These are phyloP conservation scores for Procapra przewalskii DNA, from an alignment of 2,113 vertebrate genomes.

Conservation along the genomic window DNA sequence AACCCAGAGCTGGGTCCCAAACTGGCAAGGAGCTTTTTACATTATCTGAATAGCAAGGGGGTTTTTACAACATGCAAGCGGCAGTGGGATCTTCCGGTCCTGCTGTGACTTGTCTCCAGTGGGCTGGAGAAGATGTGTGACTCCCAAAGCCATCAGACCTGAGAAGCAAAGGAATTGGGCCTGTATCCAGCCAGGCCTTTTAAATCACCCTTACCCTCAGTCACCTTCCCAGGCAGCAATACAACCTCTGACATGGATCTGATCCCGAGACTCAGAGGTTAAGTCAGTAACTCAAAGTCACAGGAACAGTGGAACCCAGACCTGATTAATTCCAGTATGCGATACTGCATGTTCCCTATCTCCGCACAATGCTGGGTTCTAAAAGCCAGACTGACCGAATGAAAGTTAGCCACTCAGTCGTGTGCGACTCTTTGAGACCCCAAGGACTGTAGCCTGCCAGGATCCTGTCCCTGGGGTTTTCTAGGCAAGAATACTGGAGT, in stretches of 20 bases:
- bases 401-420: background rate
- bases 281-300: background rate
- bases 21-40: background rate
- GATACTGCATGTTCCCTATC: background rate
- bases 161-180: background rate
- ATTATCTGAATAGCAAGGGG: background rate
- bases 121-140: background rate
- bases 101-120: background rate
- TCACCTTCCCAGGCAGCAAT: background rate
- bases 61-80: fast-evolving
- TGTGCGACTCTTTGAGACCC: background rate
- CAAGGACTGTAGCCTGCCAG: background rate
- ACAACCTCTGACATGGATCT: background rate
- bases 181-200: background rate
- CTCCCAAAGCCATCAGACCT: background rate
- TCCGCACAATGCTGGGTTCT: background rate
- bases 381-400: background rate
- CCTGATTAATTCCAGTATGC: background rate
- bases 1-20: background rate
- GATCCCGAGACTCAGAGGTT: background rate
- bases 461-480: background rate
- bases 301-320: background rate
- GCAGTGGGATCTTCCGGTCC: background rate
- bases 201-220: background rate
- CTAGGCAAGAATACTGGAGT: background rate